phyloP scores from a whole-genome alignment of 2,888 invertebrate species.

The Stramonita haemastoma region DNA sequence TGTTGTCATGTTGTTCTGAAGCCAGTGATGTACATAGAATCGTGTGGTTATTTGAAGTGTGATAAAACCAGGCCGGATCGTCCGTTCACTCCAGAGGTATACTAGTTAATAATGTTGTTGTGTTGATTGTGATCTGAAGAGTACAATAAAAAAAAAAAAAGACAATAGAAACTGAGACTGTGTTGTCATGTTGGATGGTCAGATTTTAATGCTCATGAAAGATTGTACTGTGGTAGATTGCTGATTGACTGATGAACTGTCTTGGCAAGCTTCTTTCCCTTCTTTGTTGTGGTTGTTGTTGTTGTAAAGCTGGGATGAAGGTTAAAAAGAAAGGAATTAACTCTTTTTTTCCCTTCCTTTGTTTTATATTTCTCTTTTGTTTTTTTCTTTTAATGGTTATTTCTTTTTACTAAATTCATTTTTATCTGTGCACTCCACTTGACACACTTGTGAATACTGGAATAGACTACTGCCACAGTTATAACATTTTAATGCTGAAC shows the following conservation, averaged over 20 bases:
- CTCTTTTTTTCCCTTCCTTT: neutral
- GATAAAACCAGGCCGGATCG: neutral
- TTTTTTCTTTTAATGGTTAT: neutral
- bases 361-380: neutral
- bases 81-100: neutral
- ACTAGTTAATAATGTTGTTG: neutral
- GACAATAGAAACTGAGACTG: neutral
- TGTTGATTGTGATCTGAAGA: constrained; percentile 12
- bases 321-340: neutral
- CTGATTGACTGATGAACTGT: neutral
- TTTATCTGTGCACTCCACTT: too few species aligned
- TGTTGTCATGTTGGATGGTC: neutral
- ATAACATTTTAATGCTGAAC: too few species aligned
- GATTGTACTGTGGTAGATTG: neutral
- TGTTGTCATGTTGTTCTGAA: neutral
- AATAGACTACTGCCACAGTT: too few species aligned
- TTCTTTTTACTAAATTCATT: too few species aligned
- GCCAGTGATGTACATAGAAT: neutral
- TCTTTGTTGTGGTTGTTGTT: neutral
- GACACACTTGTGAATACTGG: too few species aligned
- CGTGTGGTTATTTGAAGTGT: neutral
- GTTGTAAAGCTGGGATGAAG: neutral
- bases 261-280: neutral
- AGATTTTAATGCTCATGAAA: neutral
- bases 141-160: constrained; percentile 15